Evolutionary conservation across 2,113 vertebrate genomes (phyloP).

Genomic region (Aviceda subcristata): DNA sequence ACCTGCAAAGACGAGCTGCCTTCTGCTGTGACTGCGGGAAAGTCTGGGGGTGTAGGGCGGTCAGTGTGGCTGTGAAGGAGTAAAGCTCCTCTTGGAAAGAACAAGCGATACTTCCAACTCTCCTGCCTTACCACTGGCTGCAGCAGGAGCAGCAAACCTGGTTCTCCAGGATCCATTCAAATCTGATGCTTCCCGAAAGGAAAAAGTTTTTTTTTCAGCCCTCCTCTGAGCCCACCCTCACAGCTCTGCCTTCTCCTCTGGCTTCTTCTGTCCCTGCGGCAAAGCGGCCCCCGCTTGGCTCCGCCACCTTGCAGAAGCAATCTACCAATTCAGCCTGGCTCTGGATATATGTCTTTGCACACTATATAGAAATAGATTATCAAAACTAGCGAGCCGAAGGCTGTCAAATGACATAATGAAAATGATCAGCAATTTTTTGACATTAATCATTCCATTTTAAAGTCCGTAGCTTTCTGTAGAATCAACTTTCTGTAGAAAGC

Average conservation of each 20-base stretch:
- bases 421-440: background rate
- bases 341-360: background rate
- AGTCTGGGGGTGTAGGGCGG: background rate
- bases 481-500: background rate
- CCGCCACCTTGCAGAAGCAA: background rate
- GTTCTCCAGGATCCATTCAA: background rate
- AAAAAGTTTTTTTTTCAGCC: background rate
- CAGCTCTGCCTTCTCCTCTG: background rate
- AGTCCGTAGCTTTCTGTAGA: background rate
- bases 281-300: background rate
- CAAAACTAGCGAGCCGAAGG: background rate
- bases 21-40: background rate
- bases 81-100: background rate
- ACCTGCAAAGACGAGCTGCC: background rate
- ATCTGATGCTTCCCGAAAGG: background rate
- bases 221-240: rapidly evolving
- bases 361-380: background rate
- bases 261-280: background rate
- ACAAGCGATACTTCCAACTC: too few relatives aligned
- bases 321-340: background rate
- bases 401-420: background rate
- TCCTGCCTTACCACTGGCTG: background rate
- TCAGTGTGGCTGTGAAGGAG: background rate
- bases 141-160: background rate
- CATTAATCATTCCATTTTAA: background rate